phyloP scores from a whole-genome alignment of 2,113 vertebrate genomes.

The Megalops atlanticus region DNA sequence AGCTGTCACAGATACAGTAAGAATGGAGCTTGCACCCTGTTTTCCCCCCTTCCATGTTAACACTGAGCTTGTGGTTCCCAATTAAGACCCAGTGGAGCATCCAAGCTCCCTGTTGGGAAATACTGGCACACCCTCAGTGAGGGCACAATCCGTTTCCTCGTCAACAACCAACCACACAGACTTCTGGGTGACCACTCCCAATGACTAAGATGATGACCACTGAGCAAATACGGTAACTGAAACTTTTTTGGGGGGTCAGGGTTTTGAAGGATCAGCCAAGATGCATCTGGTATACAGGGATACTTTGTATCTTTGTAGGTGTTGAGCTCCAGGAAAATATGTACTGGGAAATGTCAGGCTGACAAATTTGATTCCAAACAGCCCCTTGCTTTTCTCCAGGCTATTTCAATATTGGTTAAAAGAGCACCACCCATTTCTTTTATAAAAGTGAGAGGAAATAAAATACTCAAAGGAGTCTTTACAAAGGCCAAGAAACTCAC shows the following conservation, averaged over 20 bases:
- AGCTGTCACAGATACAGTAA: no score
- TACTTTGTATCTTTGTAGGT: no score
- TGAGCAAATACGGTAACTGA: background rate
- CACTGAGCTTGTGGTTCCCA: no score
- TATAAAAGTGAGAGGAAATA: background rate
- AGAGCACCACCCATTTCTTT: background rate
- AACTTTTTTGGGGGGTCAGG: background rate
- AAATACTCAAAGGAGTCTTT: background rate
- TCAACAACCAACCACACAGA: background rate
- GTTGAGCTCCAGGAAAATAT: no score
- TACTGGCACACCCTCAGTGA: background rate
- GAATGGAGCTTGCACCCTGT: no score
- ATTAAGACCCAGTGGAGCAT: background rate
- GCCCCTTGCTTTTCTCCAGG: no score
- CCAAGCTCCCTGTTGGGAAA: background rate
- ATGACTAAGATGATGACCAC: background rate
- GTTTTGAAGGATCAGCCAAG: no score
- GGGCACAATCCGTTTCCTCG: background rate
- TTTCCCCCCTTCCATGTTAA: background rate
- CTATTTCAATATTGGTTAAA: no score
- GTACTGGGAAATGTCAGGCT: no score
- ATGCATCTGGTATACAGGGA: no score
- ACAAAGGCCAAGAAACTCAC: background rate
- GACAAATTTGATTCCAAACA: no score
- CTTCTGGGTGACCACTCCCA: background rate